Evolutionary conservation across 2,797 vertebrate genomes (phyloP), one percentile per base, ranked within the genome.

Genomic region (Gobio occitaniae): DNA sequence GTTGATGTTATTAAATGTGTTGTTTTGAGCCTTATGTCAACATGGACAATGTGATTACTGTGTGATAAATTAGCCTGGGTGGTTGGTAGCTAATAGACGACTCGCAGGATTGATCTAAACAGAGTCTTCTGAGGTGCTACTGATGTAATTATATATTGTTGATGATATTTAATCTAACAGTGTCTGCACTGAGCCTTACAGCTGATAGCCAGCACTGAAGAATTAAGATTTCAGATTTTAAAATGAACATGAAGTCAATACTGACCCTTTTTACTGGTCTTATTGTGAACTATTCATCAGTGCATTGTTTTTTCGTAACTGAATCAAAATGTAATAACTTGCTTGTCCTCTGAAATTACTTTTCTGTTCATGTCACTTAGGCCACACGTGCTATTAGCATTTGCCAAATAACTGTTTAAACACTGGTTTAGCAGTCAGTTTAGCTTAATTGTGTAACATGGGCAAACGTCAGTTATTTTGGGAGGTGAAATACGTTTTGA

Each of bases 61-160:
- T 65, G 87, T 94, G 95, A 95, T 94, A 92, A 95, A 95, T 95
- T 93, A 95, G 91, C 89, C 86, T 91, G 91, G 94, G 91, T 95
- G 93, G 93, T 93, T 90, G 87, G 93, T 93, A 93, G 92, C 91
- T 78, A 86, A 92, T 94, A 93, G 94, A 91, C 76, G 91, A 91
- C 91, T 91, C 86, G 81, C 91, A 91, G 91, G 92, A 94, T 93
- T 94, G 94, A 94, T 93, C 91, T 88, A 88, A 93, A 93, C 91
- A 83, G 84, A 92, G 85, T 84, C 93, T 93, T 91, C 83, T 81
- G 92, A 92, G 90, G 93, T 89, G 90, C 90, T 93, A 94, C 94
- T 93, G 92, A 94, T 92, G 91, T 91, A 91, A 84, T 84, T 61
- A 63, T 88, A 86, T 89, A 89, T 92, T 94, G 15, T 15, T 36